Conservation (phyloP, 2,797 vertebrate species). For the Enteromius viviparus region DNA sequence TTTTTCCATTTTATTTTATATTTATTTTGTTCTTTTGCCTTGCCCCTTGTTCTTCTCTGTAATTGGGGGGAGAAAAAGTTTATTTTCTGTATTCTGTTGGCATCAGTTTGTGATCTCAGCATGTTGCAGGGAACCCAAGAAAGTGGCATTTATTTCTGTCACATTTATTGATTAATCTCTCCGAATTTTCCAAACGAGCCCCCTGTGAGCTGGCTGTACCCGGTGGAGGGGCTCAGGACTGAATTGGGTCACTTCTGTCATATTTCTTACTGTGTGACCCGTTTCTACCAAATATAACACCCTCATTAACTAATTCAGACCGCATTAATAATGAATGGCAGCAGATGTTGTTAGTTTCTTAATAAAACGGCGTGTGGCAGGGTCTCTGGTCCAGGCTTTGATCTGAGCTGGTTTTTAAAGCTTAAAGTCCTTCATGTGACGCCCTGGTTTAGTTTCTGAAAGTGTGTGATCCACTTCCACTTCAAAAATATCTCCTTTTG, state of each 20-base stretch:
- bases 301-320: constrained; percentile 72
- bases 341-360: constrained; percentile 72
- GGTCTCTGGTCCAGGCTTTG: constrained; percentile 34
- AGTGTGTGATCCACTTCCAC: constrained; percentile 1
- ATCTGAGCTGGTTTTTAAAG: constrained; percentile 24
- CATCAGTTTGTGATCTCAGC: background rate
- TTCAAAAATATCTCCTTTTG: background rate
- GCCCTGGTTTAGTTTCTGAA: constrained; percentile 43
- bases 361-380: constrained; percentile 17
- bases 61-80: background rate
- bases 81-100: background rate
- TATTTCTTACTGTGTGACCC: constrained; percentile 68
- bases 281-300: constrained; percentile 70
- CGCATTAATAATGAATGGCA: constrained; percentile 77
- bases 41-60: background rate
- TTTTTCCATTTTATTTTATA: too few species aligned
- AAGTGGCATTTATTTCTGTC: background rate
- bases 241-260: constrained; percentile 46
- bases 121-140: background rate
- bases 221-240: constrained; percentile 25
- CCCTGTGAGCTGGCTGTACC: background rate
- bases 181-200: constrained; percentile 1
- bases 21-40: too few species aligned
- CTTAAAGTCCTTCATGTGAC: constrained; percentile 19
- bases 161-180: constrained; percentile 27